A percentile compares a stretch with the other conserved stretches of the same genome.
phyloP scores from a whole-genome alignment of 2,888 invertebrate species.

The Meghimatium bilineatum region DNA sequence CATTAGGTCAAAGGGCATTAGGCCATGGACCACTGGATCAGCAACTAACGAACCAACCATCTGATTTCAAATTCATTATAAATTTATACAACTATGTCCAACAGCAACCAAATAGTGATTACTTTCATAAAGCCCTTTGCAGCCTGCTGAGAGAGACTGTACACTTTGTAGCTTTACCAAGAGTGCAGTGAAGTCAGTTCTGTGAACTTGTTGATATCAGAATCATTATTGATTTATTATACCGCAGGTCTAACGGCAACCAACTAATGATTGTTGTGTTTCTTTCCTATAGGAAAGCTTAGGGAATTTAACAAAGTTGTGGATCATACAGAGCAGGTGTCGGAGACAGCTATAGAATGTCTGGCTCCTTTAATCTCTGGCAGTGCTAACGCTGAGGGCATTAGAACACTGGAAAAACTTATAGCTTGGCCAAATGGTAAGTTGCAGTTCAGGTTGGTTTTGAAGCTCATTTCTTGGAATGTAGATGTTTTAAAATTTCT shows the following conservation, averaged over 20 bases:
- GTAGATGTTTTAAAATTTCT: no score
- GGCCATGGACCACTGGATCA: no score
- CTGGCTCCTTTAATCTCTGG: slow-evolving; percentile 77
- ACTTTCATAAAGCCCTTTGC: no score
- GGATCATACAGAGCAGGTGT: slow-evolving; percentile 77
- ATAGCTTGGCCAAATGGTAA: slow-evolving; percentile 86
- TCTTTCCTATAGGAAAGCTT: slow-evolving; percentile 66
- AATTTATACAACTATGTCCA: no score
- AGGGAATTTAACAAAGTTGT: slow-evolving; percentile 70
- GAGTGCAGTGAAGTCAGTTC: no score
- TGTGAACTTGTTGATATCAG: background rate
- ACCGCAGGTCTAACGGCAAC: background rate
- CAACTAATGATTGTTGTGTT: background rate
- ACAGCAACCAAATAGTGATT: no score
- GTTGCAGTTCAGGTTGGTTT: background rate
- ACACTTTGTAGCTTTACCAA: no score
- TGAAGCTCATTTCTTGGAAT: no score
- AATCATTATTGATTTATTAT: background rate
- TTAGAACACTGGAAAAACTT: slow-evolving; percentile 81
- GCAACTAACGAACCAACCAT: no score
- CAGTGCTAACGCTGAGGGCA: slow-evolving; percentile 76
- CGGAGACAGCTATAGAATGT: slow-evolving; percentile 80
- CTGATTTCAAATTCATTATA: no score
- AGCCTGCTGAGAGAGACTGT: no score
- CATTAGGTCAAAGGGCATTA: no score